Evolutionary conservation across 2,888 invertebrate genomes (phyloP), one percentile per base, ranked within the genome.

Genomic region (Phyto melanocephala): DNA sequence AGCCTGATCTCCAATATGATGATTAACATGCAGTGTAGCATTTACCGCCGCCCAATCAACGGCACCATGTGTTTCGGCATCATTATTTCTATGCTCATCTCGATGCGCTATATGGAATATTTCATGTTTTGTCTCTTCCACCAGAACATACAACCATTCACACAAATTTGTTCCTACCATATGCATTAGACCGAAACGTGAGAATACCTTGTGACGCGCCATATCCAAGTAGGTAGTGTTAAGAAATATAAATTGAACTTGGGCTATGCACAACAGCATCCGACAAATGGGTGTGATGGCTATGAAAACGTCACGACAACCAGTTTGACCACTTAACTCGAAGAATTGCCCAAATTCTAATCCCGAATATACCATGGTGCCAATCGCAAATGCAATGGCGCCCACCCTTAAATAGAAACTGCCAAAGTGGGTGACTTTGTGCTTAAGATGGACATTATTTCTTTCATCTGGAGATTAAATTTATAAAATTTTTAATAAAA

Each of bases 201-300:
- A 95, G 65, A 96, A 92, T 56, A 94, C 93, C 88, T 94, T 94
- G 87, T 94, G 94, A 56, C 92, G 92, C 20, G 94, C 93, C 86
- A 95, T 92, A 84, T 93, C 93, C 87, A 94, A 92, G 88, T 93
- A 93, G 91, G 96, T 96, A 85, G 96, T 96, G 88, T 97, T 97
- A 47, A 98, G 93, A 90, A 98, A 98, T 86, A 98, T 96, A 90
- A 98, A 98, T 90, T 98, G 97, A 92, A 98, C 96, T 92, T 98
- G 98, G 54, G 95, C 94, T 81, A 98, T 94, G 76, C 97, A 97
- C 86, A 98, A 94, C 15, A 95, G 91, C 93, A 97, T 95, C 70
- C 97, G 94, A 20, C 96, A 93, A 0, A 95, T 94, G 0, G 98
- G 97, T 15, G 96, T 96, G 67, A 97, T 92, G n/a, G 95, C 96